A percentile compares a stretch with the other conserved stretches of the same genome.
These are phyloP conservation scores for Silurus asotus DNA, from an alignment of 2,113 vertebrate species.

Conservation along the genomic window DNA sequence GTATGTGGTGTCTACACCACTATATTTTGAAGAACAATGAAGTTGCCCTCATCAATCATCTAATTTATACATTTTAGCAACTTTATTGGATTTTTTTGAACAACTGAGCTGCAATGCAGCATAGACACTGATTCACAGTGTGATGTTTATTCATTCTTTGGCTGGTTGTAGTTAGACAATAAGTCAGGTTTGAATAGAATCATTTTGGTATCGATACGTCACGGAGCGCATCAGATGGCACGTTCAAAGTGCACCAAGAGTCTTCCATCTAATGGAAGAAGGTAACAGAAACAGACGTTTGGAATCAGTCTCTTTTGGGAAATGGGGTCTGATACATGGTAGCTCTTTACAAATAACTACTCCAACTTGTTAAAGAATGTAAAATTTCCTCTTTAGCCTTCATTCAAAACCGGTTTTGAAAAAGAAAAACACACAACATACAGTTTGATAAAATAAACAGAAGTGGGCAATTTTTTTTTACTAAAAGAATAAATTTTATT, in stretches of 20 bases:
- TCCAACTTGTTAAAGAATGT: not conserved
- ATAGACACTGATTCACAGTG: too few species aligned
- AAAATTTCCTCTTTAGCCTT: not conserved
- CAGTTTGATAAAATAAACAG: not conserved
- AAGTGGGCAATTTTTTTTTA: constrained; percentile 59
- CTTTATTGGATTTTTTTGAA: too few species aligned
- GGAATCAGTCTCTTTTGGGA: not conserved
- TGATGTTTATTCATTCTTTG: too few species aligned
- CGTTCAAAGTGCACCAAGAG: not conserved
- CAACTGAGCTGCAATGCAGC: too few species aligned
- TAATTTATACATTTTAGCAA: too few species aligned
- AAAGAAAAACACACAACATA: not conserved
- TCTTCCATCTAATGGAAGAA: not conserved
- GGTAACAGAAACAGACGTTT: not conserved
- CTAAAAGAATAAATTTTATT: constrained; percentile 89
- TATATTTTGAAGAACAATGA: not conserved
- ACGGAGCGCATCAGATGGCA: too few species aligned
- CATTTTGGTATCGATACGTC: not conserved
- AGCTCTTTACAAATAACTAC: not conserved
- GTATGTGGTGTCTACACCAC: too few species aligned
- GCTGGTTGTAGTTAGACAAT: too few species aligned
- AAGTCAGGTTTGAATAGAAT: not conserved
- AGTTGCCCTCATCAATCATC: too few species aligned
- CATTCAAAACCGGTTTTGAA: not conserved
- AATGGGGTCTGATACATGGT: not conserved